A percentile compares a stretch with the other conserved stretches of the same genome.
Conservation (phyloP, 37 sponge, comb jelly and placozoan genomes). For the Cliona cf. orientalis region DNA sequence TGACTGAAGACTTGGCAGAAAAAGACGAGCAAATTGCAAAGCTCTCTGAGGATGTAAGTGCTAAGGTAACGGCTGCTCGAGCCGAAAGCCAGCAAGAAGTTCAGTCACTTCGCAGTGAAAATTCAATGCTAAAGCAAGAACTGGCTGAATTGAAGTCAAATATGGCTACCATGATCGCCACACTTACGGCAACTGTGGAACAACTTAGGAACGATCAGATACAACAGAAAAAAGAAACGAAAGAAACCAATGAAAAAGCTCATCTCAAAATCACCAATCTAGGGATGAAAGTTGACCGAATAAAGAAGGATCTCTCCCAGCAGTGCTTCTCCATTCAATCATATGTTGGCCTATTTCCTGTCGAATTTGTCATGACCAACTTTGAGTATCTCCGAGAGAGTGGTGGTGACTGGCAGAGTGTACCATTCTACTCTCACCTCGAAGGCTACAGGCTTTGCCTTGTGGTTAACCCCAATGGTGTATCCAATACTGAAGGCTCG, state of each 20-base stretch:
- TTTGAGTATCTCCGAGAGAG: not conserved
- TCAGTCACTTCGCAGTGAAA: slow-evolving; percentile 12
- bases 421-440: slow-evolving; percentile 54
- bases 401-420: slow-evolving; percentile 34
- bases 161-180: not conserved
- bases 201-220: not conserved
- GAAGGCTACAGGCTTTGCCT: slow-evolving; percentile 63
- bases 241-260: not conserved
- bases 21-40: not conserved
- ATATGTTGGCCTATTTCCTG: slow-evolving; percentile 30
- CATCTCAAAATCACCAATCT: not conserved
- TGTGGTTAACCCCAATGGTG: slow-evolving; percentile 22
- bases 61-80: not conserved
- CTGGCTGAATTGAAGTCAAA: not conserved
- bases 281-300: not conserved
- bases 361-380: slow-evolving; percentile 32
- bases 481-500: slow-evolving; percentile 14
- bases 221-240: not conserved
- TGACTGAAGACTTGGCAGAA: slow-evolving; percentile 6
- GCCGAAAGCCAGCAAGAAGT: not conserved
- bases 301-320: not conserved
- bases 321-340: slow-evolving; percentile 45
- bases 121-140: slow-evolving; percentile 1
- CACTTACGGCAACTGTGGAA: not conserved
- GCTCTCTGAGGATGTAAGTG: not conserved